Evolutionary conservation across 2,797 vertebrate species (phyloP).

Genomic region (Ataeniobius toweri): DNA sequence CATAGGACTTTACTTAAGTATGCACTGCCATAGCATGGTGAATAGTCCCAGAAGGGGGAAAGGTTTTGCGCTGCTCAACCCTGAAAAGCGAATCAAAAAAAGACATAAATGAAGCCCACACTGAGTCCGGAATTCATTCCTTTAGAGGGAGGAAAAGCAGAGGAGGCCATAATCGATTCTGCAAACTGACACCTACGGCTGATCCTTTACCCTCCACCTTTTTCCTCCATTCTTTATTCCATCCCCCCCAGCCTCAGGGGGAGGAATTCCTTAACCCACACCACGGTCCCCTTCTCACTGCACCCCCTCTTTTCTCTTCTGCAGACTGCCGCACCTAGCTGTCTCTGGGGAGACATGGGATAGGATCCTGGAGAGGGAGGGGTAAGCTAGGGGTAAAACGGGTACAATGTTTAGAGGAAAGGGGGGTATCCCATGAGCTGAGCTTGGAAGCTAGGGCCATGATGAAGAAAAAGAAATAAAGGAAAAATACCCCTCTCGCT

Average conservation of each 20-base stretch:
- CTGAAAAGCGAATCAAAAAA: constrained; percentile 70
- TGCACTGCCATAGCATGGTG: constrained; percentile 43
- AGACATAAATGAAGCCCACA: constrained; percentile 73
- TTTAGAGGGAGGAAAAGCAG: constrained; percentile 38
- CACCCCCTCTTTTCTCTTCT: constrained; percentile 37
- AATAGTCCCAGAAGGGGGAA: constrained; percentile 64
- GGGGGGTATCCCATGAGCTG: constrained; percentile 56
- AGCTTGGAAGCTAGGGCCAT: constrained; percentile 64
- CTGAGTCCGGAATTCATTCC: constrained; percentile 72
- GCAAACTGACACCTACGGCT: constrained; percentile 71
- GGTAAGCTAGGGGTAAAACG: constrained; percentile 11
- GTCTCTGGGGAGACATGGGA: constrained; percentile 64
- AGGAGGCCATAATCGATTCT: constrained; percentile 65
- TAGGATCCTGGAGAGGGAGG: constrained; percentile 39
- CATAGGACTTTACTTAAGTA: constrained; percentile 39
- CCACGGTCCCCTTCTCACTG: constrained; percentile 5
- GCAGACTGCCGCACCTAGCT: constrained; percentile 59
- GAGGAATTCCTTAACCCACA: constrained; percentile 74
- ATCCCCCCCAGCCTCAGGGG: constrained; percentile 50
- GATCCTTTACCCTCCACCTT: constrained; percentile 68
- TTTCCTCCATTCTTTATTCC: constrained; percentile 43
- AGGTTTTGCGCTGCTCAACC: constrained; percentile 32
- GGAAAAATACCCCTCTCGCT: constrained; percentile 42
- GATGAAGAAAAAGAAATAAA: constrained; percentile 52
- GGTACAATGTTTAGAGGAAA: constrained; percentile 10